phyloP scores from a whole-genome alignment of 2,797 vertebrate genomes.

The Rhinella marina region DNA sequence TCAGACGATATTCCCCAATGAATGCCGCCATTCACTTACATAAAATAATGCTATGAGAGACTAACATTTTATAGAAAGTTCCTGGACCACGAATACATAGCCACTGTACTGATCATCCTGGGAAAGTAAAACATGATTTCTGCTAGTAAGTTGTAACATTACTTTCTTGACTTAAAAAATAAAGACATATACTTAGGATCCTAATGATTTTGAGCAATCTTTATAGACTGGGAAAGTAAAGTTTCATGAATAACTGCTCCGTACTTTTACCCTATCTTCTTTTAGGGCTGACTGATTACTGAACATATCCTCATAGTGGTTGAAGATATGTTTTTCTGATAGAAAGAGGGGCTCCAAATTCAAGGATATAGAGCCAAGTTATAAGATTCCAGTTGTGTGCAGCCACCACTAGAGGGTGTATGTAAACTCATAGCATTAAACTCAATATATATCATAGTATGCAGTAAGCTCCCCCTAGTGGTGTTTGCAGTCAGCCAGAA shows the following conservation, averaged over 20 bases:
- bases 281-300: background rate
- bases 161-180: background rate
- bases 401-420: too few species aligned
- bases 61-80: background rate
- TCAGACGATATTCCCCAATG: constrained; percentile 9
- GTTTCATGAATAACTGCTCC: background rate
- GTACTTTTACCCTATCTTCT: background rate
- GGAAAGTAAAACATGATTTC: background rate
- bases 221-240: background rate
- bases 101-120: background rate
- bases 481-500: too few species aligned
- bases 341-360: too few species aligned
- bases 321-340: background rate
- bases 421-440: too few species aligned
- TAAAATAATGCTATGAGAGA: constrained; percentile 4
- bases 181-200: background rate
- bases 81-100: background rate
- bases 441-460: too few species aligned
- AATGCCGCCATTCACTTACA: background rate
- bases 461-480: too few species aligned
- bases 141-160: too few species aligned
- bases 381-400: too few species aligned
- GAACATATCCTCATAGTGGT: background rate
- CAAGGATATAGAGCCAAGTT: too few species aligned
- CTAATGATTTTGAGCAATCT: background rate